phyloP scores from a whole-genome alignment of 2,888 invertebrate genomes.

The Himalopsyche japonica region DNA sequence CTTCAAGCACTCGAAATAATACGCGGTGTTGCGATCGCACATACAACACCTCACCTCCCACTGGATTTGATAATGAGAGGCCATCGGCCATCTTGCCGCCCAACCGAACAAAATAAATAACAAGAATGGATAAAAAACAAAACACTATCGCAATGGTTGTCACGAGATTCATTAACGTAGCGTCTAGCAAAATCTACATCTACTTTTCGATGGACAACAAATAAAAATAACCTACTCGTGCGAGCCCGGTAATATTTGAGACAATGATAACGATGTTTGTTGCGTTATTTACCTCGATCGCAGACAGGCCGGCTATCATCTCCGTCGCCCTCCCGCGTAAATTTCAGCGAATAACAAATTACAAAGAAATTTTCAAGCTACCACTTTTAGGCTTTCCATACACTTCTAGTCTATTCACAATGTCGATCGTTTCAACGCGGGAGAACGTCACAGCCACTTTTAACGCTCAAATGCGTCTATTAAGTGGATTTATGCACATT shows the following conservation, averaged over 20 bases:
- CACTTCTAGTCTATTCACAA: not conserved
- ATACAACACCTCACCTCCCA: not conserved
- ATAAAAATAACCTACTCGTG: too few species aligned
- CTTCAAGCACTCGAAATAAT: not conserved
- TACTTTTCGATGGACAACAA: too few species aligned
- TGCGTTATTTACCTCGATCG: not conserved
- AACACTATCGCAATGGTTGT: not conserved
- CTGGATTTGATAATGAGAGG: not conserved
- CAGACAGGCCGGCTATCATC: not conserved
- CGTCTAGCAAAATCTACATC: not conserved
- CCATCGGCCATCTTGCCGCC: not conserved
- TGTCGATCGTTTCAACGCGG: not conserved
- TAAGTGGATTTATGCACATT: not conserved
- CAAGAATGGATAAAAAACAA: not conserved
- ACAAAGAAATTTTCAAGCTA: not conserved
- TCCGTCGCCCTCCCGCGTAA: not conserved
- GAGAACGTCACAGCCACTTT: not conserved
- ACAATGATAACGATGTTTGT: not conserved
- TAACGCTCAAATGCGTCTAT: not conserved
- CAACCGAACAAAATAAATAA: not conserved
- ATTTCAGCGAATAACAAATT: not conserved
- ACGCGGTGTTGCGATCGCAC: not conserved
- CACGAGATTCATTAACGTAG: not conserved
- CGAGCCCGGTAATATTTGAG: not conserved
- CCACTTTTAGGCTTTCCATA: not conserved